Percentiles rank a stretch among this genome's conserved stretches.
Conservation (phyloP, 2,113 vertebrate genomes). For the Probosciger aterrimus region DNA sequence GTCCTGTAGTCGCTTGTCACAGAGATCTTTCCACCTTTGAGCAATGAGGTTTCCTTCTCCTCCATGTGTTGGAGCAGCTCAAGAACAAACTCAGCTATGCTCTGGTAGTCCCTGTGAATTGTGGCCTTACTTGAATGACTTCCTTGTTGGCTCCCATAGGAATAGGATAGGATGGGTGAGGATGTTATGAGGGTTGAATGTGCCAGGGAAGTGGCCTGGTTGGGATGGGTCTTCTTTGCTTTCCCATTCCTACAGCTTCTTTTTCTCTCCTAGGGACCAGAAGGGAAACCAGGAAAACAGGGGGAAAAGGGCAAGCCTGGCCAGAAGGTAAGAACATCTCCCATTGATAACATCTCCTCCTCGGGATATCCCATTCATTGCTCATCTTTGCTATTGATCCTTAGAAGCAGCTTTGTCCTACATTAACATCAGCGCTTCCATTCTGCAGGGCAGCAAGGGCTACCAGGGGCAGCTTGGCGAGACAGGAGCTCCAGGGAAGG, state of each 20-base stretch:
- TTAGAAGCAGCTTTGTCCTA: neutral
- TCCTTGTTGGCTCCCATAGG: neutral
- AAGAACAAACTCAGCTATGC: neutral
- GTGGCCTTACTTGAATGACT: neutral
- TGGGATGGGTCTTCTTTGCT: neutral
- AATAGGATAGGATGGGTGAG: neutral
- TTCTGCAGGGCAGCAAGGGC: constrained; percentile 90
- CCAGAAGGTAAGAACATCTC: constrained; percentile 80
- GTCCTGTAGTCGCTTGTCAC: neutral
- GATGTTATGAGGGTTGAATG: neutral
- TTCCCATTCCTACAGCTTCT: neutral
- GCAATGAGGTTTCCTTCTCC: neutral
- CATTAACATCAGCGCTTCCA: neutral
- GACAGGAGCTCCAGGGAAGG: constrained; percentile 85
- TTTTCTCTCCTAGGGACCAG: constrained; percentile 81
- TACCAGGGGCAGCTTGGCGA: constrained; percentile 91
- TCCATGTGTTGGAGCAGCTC: neutral
- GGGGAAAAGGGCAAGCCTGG: constrained; percentile 90
- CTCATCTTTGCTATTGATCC: neutral
- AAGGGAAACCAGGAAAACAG: constrained; percentile 92
- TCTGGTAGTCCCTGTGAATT: neutral
- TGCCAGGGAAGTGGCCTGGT: neutral
- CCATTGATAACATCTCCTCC: neutral
- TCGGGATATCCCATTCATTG: neutral
- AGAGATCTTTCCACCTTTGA: neutral